A percentile compares a stretch with the other conserved stretches of the same genome.
Evolutionary conservation across 1,140 invertebrate species (phyloP).

Genomic region (Belonocnema kinseyi): DNA sequence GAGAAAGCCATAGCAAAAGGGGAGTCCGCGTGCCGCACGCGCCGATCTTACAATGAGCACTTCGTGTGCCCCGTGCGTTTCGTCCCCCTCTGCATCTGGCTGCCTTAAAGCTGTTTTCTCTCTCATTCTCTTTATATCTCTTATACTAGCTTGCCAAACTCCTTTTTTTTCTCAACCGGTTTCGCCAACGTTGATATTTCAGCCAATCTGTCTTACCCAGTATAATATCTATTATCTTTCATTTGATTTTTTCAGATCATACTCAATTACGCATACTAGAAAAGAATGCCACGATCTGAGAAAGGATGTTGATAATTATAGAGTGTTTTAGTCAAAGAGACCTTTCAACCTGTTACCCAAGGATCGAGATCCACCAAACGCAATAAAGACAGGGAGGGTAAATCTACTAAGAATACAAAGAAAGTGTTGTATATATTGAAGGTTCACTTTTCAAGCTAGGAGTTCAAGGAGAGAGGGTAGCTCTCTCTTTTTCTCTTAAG

Average conservation of each 20-base stretch:
- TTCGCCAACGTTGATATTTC: neutral
- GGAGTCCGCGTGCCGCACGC: constrained; percentile 73
- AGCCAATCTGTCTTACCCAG: neutral
- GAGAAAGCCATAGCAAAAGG: constrained; percentile 51
- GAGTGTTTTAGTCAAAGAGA: neutral
- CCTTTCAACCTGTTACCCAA: constrained; percentile 29
- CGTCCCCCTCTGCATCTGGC: constrained; percentile 68
- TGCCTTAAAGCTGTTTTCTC: constrained; percentile 65
- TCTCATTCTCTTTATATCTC: constrained; percentile 36
- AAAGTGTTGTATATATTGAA: neutral
- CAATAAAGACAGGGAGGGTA: constrained; percentile 25
- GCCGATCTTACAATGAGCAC: constrained; percentile 75
- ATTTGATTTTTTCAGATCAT: no score
- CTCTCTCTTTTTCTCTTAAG: constrained; percentile 51
- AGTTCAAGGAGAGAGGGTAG: neutral
- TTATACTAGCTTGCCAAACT: constrained; percentile 45
- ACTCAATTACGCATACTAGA: no score
- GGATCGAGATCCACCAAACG: constrained; percentile 28
- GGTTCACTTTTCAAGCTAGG: constrained; percentile 7
- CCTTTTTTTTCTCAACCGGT: constrained; percentile 16
- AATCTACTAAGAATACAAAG: no score
- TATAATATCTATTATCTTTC: no score
- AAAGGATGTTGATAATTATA: no score
- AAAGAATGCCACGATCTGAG: no score
- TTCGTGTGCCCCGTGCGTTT: constrained; percentile 66